Evolutionary conservation across 2,113 vertebrate species (phyloP).

Genomic region (Pluvianellus socialis): DNA sequence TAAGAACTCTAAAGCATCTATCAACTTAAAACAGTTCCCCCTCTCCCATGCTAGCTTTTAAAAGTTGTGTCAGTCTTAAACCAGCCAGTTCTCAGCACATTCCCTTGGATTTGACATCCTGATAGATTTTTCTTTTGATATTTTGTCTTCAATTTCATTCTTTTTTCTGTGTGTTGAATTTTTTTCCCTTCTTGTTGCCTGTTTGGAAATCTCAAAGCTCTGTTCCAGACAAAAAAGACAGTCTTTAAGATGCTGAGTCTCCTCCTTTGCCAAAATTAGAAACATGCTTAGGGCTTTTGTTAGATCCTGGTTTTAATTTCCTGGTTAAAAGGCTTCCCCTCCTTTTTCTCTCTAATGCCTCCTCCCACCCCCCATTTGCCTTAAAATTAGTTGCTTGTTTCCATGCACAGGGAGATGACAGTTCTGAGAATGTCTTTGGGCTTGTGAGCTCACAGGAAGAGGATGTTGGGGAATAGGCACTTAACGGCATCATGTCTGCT

Average conservation of each 20-base stretch:
- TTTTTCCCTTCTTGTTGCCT: background rate
- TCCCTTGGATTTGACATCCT: background rate
- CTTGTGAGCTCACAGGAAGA: background rate
- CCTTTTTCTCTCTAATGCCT: background rate
- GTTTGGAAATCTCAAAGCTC: background rate
- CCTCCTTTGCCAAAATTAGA: conserved; percentile 10
- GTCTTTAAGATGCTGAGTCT: background rate
- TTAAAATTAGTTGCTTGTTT: background rate
- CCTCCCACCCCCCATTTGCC: background rate
- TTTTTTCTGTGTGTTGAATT: background rate
- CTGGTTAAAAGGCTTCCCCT: background rate
- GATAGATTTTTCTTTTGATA: background rate
- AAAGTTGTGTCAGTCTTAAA: background rate
- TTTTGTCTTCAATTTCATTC: background rate
- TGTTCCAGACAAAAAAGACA: background rate
- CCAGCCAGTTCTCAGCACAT: background rate
- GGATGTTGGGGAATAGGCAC: background rate
- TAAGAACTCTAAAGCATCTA: background rate
- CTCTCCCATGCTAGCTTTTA: background rate
- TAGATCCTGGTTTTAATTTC: conserved; percentile 44
- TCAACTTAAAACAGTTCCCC: conserved; percentile 11
- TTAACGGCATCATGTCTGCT: background rate
- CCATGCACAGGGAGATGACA: background rate
- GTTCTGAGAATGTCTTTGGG: background rate
- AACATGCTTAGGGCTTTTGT: background rate